Base-by-base conservation (phyloP, 2,113 vertebrate species). In the Neodon shergylaensis region DNA sequence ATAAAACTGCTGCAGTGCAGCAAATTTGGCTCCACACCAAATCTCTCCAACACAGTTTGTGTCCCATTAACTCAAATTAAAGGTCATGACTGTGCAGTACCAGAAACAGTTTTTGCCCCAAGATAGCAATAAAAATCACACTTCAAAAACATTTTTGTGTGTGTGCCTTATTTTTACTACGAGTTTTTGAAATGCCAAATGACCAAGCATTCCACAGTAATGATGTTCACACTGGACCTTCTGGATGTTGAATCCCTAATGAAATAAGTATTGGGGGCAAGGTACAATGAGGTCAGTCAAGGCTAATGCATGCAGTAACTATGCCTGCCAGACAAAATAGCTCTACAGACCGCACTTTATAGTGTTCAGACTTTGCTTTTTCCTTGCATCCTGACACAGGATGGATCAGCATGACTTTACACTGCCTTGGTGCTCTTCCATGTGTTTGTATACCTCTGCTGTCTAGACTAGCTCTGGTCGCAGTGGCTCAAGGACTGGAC, bases 61-160 rank as follows among this genome's bases (percentile, higher is more conserved):
- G 66, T 95, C 33, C 88, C 85, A 76, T 92, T 96, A 96, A 87
- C 58, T 97, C 87, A 85, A 76, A 88, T 95, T 94, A 58, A 96
- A 96, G 85, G 77, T 92, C 82, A 54, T 86, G 85, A 91, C 68
- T 86, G 0, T 58, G 31, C 33, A 79, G 36, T 24, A 81, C 81
- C 52, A 97, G 90, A 95, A 94, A 94, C 70, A 94, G 44, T 72
- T 76, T 97, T 96, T 95, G 72, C 73, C 88, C 47, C 85, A 83
- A 95, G 92, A 96, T 24, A 94, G 65, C 91, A 95, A 91, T 96
- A 93, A 92, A 90, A 94, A 90, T 95, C 73, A 95, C 36, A 96
- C 92, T 97, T 96, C 44, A 86, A 65, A 97, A 95, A 82, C 66
- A 70, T 92, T 87, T 66, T 68, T 96, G 33, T 91, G 26, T 92